Base-by-base conservation (phyloP, 2,888 invertebrate genomes). In the Hedychridium roseum region DNA sequence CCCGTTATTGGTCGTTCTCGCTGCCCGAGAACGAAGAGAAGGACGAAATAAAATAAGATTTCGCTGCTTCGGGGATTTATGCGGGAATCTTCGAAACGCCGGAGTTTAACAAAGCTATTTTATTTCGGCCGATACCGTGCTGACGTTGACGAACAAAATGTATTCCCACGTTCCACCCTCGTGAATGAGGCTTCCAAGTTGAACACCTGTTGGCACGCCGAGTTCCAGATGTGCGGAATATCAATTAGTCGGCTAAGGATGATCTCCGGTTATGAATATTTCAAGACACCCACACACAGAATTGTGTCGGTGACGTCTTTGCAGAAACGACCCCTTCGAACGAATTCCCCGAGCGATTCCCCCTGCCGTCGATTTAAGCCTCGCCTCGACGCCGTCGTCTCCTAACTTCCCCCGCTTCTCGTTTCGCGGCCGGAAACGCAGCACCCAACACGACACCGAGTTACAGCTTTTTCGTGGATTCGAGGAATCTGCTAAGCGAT, bases 241-340 rank as follows among this genome's bases (percentile, higher is more conserved):
- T 71, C 68, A 71, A 72, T 72, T 72, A 71, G 65, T 58, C 49
- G 55, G 61, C 62, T 64, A 61, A 64, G 62, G 65, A 66, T 68
- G 57, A 68, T 68, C 68, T 57, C 48, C 57, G 55, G 59, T 65
- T 67, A 71, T 71, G 71, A 71, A 72, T 72, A 72, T 71, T 72
- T 71, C 68, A 70, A 50, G 44, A 52, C 30, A 32, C 37, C 31
- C 35, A 9, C 30, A 23, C 18, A 20, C 31, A 34, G 43, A 12
- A 28, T 39, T 4, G 38, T 41, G 38, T 21, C 15, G 23, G 16
- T 11, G 14, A 40, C 57, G 15, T 55, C 30, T 31, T 6, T 27
- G 35, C 45, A 27, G 12, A 32, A 55, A 41, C 28, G 43, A 26
- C 9, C 5, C 27, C 26, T 46, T 43, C 14, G 16, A 30, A 37